Base-by-base conservation (phyloP, 2,797 vertebrate genomes). In the Poecilia wingei region DNA sequence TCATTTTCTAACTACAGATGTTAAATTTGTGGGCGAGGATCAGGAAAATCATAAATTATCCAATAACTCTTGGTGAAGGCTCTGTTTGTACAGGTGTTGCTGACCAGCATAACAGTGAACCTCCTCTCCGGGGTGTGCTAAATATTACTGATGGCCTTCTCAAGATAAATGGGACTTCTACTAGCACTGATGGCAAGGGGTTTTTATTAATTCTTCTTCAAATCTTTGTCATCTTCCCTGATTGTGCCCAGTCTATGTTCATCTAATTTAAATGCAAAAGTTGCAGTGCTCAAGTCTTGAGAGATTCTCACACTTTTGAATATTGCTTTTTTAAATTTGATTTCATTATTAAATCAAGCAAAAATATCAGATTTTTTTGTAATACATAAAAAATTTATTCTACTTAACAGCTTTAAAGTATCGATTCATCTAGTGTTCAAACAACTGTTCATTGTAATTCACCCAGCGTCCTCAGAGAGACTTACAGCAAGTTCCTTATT, bases 401-500 rank as follows among this genome's bases (percentile, higher is more conserved):
- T 41, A 45, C 22, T 45, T 45, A n/a, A 70, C n/a, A n/a, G 68
- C 68, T 70, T 70, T 45, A 70, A 69, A n/a, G 14, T n/a, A 68
- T 68, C 3, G 1, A 64, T 39, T 64, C 36, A 64, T 64, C 64
- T 68, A 41, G 12, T n/a, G 18, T 1, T 57, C 3, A 77, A 41
- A 20, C 47, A 70, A 71, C 31, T 57, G 0, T 71, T 78, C 18
- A 45, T 33, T 28, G 49, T 71, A 70, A 8, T 70, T 70, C 68
- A 43, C 2, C n/a, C 39, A 43, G 2, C 12, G 3, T n/a, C 39
- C 68, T n/a, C 41, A 76, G 18, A 81, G 90, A 93, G 75, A 86
- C 86, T 78, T 53, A 14, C 75, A 85, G 77, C 83, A 77, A 78
- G 75, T 72, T 87, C 76, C 79, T 78, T 80, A 79, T 83, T 79